Percentiles rank a stretch among this genome's conserved stretches.
Conservation (phyloP, 2,888 invertebrate species). For the Helicoverpa assulta region DNA sequence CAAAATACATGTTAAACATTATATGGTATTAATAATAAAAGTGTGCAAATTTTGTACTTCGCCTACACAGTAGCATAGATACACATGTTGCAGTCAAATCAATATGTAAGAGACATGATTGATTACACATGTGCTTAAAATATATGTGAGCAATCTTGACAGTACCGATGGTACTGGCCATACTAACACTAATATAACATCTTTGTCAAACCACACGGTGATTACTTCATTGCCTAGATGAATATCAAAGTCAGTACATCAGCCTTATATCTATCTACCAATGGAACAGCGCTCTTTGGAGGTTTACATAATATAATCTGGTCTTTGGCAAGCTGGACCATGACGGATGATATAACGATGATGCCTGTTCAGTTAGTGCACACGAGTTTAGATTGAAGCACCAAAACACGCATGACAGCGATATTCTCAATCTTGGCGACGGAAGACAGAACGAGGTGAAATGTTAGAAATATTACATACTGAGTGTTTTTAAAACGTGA, state of each 20-base stretch:
- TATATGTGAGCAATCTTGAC: constrained; percentile 79
- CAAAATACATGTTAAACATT: constrained; percentile 58
- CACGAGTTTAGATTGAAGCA: constrained; percentile 45
- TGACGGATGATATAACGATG: constrained; percentile 33
- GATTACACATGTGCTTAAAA: constrained; percentile 73
- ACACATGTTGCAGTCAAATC: constrained; percentile 60
- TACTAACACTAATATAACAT: constrained; percentile 60
- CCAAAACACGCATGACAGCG: constrained; percentile 45
- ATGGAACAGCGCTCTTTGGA: constrained; percentile 39
- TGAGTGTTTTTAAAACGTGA: constrained; percentile 30
- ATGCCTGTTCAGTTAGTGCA: constrained; percentile 31
- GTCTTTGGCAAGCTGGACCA: constrained; percentile 40
- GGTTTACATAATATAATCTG: constrained; percentile 22
- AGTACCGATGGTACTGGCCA: constrained; percentile 52
- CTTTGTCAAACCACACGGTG: constrained; percentile 59
- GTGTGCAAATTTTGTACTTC: constrained; percentile 78
- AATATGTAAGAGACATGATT: constrained; percentile 60
- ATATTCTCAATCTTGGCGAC: constrained; percentile 59
- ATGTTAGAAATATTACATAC: constrained; percentile 29
- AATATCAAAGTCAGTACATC: constrained; percentile 49
- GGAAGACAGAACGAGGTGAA: constrained; percentile 56
- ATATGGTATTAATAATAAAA: constrained; percentile 61
- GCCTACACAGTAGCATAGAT: constrained; percentile 59
- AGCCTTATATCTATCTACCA: constrained; percentile 33
- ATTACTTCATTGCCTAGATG: constrained; percentile 45